Evolutionary conservation across 2,888 invertebrate species (phyloP), one percentile per base, ranked within the genome.

Genomic region (Nemotelus nigrinus): DNA sequence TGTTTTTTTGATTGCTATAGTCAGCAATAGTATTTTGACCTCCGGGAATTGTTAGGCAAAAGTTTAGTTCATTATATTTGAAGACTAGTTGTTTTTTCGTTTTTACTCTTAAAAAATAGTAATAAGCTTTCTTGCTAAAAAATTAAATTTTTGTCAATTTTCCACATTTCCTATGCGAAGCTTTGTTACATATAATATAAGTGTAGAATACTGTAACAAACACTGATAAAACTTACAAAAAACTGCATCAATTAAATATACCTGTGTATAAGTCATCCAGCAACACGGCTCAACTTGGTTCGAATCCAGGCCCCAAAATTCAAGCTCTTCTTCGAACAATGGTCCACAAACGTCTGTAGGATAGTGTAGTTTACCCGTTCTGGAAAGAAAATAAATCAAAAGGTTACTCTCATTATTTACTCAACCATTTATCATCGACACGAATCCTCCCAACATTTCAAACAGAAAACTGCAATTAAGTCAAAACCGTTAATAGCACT

Each of bases 211-310:
- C 25, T 25, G 25, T 25, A 25, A 25, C 25, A 25, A 25, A 25
- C 25, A 25, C 25, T 25, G 25, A 25, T 25, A 25, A 25, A 25
- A 25, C 25, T 25, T 25, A 25, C 25, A 25, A 25, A 25, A 25
- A 25, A 25, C 25, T 25, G 25, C 25, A 25, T 25, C 25, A 25
- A 25, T 25, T 25, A 1, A 6, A 41, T 58, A 84, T 86, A 96
- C 96, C 94, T 94, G 93, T 79, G 96, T 95, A 84, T 99, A 99
- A 6, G 99, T 99, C 98, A 99, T 99, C 99, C 99, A 99, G 88
- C 99, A 99, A 88, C 99, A 99, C 3, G 99, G 99, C 87, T 99
- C 98, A 83, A 99, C 98, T 89, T 99, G 99, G 89, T 99, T 99
- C 55, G 99, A 96, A 87, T 99, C 99, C 82, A 99, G 91, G 10